Percentiles rank a stretch among this genome's conserved stretches.
Evolutionary conservation across 2,888 invertebrate species (phyloP).

Genomic region (Archips xylosteana): DNA sequence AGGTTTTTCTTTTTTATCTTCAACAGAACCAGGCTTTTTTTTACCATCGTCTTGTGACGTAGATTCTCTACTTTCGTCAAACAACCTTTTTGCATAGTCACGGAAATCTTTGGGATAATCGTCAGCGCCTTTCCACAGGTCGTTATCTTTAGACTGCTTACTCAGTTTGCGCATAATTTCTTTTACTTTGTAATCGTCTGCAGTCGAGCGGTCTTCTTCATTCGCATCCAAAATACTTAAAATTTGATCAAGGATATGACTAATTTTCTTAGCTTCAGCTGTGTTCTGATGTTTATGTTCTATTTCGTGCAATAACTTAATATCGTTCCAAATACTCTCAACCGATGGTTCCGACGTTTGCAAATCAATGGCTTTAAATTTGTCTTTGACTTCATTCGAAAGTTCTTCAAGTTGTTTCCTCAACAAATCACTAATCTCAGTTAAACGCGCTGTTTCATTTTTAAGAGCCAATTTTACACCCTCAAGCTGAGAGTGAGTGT

Average conservation of each 20-base stretch:
- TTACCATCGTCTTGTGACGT: not conserved
- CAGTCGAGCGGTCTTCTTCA: constrained; percentile 33
- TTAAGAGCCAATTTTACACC: constrained; percentile 54
- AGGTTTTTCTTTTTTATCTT: not conserved
- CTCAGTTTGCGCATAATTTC: constrained; percentile 54
- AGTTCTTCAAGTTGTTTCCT: constrained; percentile 62
- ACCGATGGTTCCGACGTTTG: constrained; percentile 51
- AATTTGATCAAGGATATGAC: constrained; percentile 57
- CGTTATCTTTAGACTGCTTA: constrained; percentile 43
- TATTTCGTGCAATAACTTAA: constrained; percentile 59
- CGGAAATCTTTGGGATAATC: constrained; percentile 37
- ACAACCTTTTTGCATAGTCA: constrained; percentile 36
- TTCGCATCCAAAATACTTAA: constrained; percentile 53
- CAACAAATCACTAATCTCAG: constrained; percentile 59
- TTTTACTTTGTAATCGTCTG: constrained; percentile 57
- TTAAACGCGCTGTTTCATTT: constrained; percentile 59
- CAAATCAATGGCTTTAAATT: constrained; percentile 50
- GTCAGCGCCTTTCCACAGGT: constrained; percentile 19
- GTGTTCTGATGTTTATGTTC: constrained; percentile 56
- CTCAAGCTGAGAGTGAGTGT: constrained; percentile 49
- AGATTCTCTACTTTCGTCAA: constrained; percentile 21
- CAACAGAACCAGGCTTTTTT: not conserved
- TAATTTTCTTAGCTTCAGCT: constrained; percentile 60
- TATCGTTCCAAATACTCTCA: constrained; percentile 58
- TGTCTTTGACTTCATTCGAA: constrained; percentile 55